Conservation (phyloP, 1,140 invertebrate species). For the Onthophagus taurus region DNA sequence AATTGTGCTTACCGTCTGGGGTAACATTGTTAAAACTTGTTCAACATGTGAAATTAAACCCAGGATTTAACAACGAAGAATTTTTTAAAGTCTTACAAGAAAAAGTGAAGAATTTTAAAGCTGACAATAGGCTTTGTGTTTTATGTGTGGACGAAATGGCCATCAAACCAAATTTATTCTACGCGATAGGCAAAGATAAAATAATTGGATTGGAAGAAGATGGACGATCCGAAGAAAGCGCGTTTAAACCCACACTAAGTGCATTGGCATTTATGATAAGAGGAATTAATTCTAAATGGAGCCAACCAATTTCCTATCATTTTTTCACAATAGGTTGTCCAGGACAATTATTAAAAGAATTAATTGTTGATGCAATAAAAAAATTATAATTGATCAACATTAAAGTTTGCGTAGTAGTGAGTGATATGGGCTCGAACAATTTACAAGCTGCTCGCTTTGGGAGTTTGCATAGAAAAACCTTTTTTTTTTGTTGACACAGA, state of each 20-base stretch:
- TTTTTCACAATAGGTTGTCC: background rate
- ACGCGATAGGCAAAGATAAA: conserved; percentile 1
- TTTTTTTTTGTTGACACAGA: no score
- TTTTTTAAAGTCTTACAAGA: background rate
- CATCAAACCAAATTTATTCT: background rate
- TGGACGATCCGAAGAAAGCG: background rate
- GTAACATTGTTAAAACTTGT: background rate
- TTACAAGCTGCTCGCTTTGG: conserved; percentile 1
- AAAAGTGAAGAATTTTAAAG: conserved; percentile 1
- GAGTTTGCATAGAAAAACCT: no score
- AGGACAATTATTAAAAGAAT: background rate
- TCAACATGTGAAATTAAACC: background rate
- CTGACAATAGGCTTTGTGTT: background rate
- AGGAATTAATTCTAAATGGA: conserved; percentile 1
- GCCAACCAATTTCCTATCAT: conserved; percentile 7
- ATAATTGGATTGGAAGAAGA: conserved; percentile 1
- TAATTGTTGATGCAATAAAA: background rate
- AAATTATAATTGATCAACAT: background rate
- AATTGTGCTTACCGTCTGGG: conserved; percentile 1
- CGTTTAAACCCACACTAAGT: background rate
- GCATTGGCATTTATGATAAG: background rate
- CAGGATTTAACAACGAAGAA: background rate
- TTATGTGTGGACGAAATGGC: conserved; percentile 1
- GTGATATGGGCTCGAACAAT: background rate
- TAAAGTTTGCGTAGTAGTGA: background rate